Conservation (phyloP, 2,797 vertebrate genomes). For the Melanotaenia nigrans region DNA sequence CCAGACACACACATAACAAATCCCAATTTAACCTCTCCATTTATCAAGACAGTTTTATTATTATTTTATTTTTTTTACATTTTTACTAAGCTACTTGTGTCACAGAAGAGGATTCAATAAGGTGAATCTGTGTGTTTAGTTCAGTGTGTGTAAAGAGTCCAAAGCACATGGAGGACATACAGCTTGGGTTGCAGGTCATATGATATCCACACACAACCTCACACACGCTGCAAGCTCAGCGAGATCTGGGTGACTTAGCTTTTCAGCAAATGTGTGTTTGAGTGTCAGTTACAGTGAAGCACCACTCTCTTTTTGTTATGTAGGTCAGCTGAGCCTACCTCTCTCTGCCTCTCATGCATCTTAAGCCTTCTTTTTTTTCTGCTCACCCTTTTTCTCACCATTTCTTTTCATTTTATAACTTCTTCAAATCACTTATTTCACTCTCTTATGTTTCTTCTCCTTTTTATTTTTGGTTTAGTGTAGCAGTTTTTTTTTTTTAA, state of each 20-base stretch:
- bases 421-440: conserved; percentile 17
- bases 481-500: conserved; percentile 1
- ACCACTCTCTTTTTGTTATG: conserved; percentile 68
- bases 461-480: conserved; percentile 1
- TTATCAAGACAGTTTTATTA: not conserved
- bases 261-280: conserved; percentile 70
- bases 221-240: conserved; percentile 74
- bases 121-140: conserved; percentile 43
- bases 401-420: conserved; percentile 31
- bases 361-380: conserved; percentile 23
- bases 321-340: conserved; percentile 63
- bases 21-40: too few relatives aligned
- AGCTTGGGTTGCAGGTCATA: conserved; percentile 78
- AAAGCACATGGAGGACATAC: conserved; percentile 75
- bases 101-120: conserved; percentile 16
- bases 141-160: conserved; percentile 44
- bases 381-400: conserved; percentile 16
- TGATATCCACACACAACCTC: conserved; percentile 65
- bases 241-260: conserved; percentile 78
- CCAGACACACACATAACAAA: not conserved
- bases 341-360: conserved; percentile 33
- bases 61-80: too few relatives aligned
- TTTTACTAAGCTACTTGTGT: not conserved
- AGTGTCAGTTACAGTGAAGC: conserved; percentile 74
- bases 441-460: not conserved